Evolutionary conservation across 2,888 invertebrate genomes (phyloP).

Genomic region (Schrankia costaestrigalis): DNA sequence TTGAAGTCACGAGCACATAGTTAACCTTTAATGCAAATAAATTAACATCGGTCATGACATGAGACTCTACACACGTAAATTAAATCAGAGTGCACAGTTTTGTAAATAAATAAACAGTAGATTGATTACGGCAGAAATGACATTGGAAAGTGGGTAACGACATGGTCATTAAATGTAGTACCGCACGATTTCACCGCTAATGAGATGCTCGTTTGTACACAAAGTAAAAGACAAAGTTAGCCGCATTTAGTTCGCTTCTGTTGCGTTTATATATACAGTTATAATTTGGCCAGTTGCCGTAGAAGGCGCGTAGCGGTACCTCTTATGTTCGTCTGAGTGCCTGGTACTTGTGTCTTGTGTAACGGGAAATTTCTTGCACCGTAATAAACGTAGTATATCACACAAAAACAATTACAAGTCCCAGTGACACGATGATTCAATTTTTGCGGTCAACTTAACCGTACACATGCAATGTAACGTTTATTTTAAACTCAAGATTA

Average conservation of each 20-base stretch:
- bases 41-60: constrained; percentile 21
- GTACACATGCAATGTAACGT: constrained; percentile 23
- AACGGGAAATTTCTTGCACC: constrained; percentile 52
- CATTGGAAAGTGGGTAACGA: constrained; percentile 44
- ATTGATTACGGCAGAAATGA: constrained; percentile 31
- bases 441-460: constrained; percentile 22
- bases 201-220: constrained; percentile 45
- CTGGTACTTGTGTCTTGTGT: constrained; percentile 48
- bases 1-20: constrained; percentile 22
- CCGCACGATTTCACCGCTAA: constrained; percentile 53
- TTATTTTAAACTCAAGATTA: constrained; percentile 20
- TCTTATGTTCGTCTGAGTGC: constrained; percentile 49
- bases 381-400: constrained; percentile 40
- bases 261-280: constrained; percentile 61
- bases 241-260: constrained; percentile 30
- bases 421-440: constrained; percentile 35
- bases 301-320: constrained; percentile 66
- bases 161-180: constrained; percentile 45
- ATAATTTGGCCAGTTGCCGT: constrained; percentile 60
- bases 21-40: constrained; percentile 28
- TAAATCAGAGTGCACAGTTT: no score
- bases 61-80: no score
- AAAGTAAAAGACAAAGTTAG: constrained; percentile 39
- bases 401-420: constrained; percentile 28
- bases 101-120: constrained; percentile 12